phyloP scores from a whole-genome alignment of 1,140 invertebrate genomes.

The Pachyrhynchus sulphureomaculatus region DNA sequence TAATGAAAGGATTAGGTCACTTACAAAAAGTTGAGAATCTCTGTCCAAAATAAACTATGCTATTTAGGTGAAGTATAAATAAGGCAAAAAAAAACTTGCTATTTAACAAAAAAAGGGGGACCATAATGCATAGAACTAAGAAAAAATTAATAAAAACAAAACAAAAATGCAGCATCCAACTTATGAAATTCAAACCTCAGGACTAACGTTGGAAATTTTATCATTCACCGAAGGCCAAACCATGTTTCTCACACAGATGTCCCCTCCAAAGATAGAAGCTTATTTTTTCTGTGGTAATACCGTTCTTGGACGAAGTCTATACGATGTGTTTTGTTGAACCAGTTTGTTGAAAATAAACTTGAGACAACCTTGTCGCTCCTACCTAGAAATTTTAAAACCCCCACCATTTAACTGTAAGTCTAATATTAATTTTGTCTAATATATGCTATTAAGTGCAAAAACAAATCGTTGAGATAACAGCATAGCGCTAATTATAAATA shows the following conservation, averaged over 20 bases:
- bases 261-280: not conserved
- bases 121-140: not conserved
- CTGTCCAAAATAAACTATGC: too few relatives aligned
- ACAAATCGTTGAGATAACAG: too few relatives aligned
- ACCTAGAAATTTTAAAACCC: constrained; percentile 24
- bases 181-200: constrained; percentile 26
- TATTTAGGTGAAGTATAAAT: too few relatives aligned
- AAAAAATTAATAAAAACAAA: not conserved
- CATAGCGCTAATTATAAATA: too few relatives aligned
- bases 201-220: constrained; percentile 6
- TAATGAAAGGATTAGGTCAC: too few relatives aligned
- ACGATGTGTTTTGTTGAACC: not conserved
- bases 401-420: constrained; percentile 14
- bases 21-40: too few relatives aligned
- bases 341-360: not conserved
- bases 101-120: constrained; percentile 4
- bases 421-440: too few relatives aligned
- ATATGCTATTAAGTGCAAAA: too few relatives aligned
- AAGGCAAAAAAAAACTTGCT: too few relatives aligned
- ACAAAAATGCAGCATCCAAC: not conserved
- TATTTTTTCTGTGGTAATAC: not conserved
- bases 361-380: constrained; percentile 12
- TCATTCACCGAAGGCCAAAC: constrained; percentile 22
- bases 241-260: constrained; percentile 11
- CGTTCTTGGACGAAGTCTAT: not conserved